Conservation (phyloP, 2,113 vertebrate species). For the Cavia porcellus region DNA sequence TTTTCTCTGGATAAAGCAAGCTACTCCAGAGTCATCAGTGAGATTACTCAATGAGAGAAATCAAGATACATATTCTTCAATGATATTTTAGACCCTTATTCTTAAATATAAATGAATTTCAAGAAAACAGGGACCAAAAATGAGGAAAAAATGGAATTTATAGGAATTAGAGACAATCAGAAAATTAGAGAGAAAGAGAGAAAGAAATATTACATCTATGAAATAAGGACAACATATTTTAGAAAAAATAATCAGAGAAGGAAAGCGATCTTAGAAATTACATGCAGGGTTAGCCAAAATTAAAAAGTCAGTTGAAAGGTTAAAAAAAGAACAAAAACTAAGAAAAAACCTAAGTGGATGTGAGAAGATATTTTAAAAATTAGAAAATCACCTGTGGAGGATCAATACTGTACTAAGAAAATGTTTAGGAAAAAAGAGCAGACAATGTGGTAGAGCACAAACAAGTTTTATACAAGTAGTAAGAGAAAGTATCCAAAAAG, state of each 20-base stretch:
- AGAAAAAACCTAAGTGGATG: not conserved
- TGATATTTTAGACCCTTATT: not conserved
- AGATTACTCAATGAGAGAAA: not conserved
- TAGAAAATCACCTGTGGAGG: not conserved
- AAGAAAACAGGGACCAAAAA: not conserved
- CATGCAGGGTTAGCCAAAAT: not conserved
- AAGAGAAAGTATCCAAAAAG: not conserved
- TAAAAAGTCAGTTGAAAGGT: not conserved
- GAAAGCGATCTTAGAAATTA: conserved; percentile 14
- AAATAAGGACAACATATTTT: conserved; percentile 39
- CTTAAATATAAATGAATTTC: not conserved
- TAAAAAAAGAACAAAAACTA: not conserved
- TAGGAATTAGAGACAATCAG: not conserved
- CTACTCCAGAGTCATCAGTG: not conserved
- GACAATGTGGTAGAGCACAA: not conserved
- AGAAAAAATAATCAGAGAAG: conserved; percentile 7
- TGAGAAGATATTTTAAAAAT: conserved; percentile 26
- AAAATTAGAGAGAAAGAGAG: no score
- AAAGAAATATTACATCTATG: not conserved
- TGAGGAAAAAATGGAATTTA: not conserved
- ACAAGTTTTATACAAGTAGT: not conserved
- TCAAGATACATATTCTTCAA: not conserved
- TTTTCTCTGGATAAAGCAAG: conserved; percentile 20
- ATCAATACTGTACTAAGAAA: not conserved
- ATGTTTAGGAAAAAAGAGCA: not conserved